Base-by-base conservation (phyloP, 92 coral and sea anemone genomes). In the Ricordea florida region DNA sequence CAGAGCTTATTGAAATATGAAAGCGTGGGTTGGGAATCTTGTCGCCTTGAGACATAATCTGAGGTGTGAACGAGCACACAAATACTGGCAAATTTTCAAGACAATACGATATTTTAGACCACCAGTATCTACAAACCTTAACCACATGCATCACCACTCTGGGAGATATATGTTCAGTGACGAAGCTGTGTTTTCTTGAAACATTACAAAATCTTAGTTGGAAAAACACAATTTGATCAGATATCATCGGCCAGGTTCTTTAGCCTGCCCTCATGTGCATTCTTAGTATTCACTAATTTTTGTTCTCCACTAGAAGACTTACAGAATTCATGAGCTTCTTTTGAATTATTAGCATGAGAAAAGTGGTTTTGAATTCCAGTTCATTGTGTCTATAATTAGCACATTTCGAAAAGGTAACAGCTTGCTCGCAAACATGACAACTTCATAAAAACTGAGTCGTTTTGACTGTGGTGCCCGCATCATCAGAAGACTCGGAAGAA, bases 1-100 rank as follows among this genome's bases (percentile, higher is more conserved):
- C 20, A 30, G n/a, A 46, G 26, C 40, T 11, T 41, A 63, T 63
- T 26, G 41, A 27, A 44, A 11, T 34, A 44, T 10, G 9, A 9
- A 16, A 3, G 46, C 60, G 61, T 49, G 46, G 45, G 47, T 5
- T 13, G 48, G 60, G 3, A 35, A 48, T 6, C 50, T 32, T 67
- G 33, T 48, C 60, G 61, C 66, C 62, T 53, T 38, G 11, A 69
- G 20, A 5, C 63, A 51, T 52, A 9, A 26, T 51, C n/a, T 35
- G 62, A 69, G 64, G 63, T 69, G 76, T 69, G 50, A 37, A 69
- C 22, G 64, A 40, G 26, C 63, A 6, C 20, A 26, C 48, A 9
- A 69, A 55, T 24, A 58, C n/a, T 13, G 57, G 73, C 57, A 32
- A 41, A 46, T 47, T 47, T 30, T 45, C 24, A 30, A 28, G 43